phyloP scores from a whole-genome alignment of 2,113 vertebrate species.

The Dipodomys merriami region DNA sequence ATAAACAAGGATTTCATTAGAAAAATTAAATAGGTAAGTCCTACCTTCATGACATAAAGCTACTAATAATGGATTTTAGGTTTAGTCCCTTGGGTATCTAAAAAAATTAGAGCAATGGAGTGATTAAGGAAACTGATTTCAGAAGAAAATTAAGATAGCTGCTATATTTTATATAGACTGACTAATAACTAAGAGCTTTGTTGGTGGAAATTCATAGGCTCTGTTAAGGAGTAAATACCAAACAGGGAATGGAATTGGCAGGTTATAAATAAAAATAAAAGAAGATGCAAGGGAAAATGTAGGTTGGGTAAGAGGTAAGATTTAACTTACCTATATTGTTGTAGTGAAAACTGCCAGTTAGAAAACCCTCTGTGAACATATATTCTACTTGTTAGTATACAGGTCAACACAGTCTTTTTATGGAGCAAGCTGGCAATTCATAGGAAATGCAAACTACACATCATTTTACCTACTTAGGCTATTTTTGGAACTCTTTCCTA shows the following conservation, averaged over 20 bases:
- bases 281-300: not conserved
- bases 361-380: not conserved
- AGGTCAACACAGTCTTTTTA: not conserved
- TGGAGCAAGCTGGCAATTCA: not conserved
- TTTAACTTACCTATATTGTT: not conserved
- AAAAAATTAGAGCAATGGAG: constrained; percentile 74
- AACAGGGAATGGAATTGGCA: not conserved
- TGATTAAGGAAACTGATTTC: constrained; percentile 69
- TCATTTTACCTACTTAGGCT: not conserved
- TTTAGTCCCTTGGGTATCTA: constrained; percentile 69
- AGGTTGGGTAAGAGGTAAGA: constrained; percentile 1
- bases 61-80: constrained; percentile 79
- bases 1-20: constrained; percentile 66
- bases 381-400: not conserved
- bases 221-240: constrained; percentile 31
- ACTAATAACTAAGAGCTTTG: constrained; percentile 56
- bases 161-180: not conserved
- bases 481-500: constrained; percentile 16
- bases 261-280: constrained; percentile 36
- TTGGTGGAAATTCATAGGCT: constrained; percentile 7
- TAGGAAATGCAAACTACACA: not conserved
- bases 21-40: constrained; percentile 66
- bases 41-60: constrained; percentile 48
- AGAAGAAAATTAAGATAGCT: constrained; percentile 55
- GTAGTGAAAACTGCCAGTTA: not conserved